A percentile compares a stretch with the other conserved stretches of the same genome.
Evolutionary conservation across 2,888 invertebrate genomes (phyloP).

Genomic region (Chromoteleia sp.): DNA sequence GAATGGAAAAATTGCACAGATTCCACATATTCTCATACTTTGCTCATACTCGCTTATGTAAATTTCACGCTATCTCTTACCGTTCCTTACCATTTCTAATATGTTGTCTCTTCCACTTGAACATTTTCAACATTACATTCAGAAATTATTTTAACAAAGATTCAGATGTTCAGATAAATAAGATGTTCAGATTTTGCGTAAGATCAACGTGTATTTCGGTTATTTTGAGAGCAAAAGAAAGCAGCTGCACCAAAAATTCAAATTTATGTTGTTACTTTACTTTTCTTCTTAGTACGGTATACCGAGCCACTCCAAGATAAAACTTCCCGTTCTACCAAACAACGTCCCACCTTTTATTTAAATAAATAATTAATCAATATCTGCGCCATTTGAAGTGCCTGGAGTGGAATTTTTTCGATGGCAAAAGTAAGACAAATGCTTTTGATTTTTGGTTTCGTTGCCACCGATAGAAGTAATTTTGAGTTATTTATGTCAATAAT

Average conservation of each 20-base stretch:
- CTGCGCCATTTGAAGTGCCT: neutral
- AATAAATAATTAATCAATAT: conserved; percentile 41
- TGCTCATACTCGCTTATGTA: conserved; percentile 9
- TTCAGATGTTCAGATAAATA: conserved; percentile 47
- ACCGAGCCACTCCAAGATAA: conserved; percentile 25
- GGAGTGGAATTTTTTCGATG: neutral
- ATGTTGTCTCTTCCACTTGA: conserved; percentile 20
- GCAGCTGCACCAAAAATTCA: conserved; percentile 52
- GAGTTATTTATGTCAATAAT: conserved; percentile 55
- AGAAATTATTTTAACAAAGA: conserved; percentile 55
- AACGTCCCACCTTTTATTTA: conserved; percentile 7
- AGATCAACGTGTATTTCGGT: conserved; percentile 42
- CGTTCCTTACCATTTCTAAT: neutral
- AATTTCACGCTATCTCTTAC: conserved; percentile 22
- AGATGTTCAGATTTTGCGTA: conserved; percentile 41
- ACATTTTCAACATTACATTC: conserved; percentile 52
- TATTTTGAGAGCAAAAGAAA: conserved; percentile 41
- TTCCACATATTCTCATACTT: neutral
- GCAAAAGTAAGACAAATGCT: neutral
- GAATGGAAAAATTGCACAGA: neutral
- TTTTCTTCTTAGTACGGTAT: conserved; percentile 36
- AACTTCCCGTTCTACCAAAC: conserved; percentile 11
- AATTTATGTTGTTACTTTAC: conserved; percentile 57
- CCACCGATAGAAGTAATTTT: neutral
- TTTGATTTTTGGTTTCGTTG: conserved; percentile 5